Conservation (phyloP, 2,113 vertebrate species). For the Oxygymnocypris stewartii region DNA sequence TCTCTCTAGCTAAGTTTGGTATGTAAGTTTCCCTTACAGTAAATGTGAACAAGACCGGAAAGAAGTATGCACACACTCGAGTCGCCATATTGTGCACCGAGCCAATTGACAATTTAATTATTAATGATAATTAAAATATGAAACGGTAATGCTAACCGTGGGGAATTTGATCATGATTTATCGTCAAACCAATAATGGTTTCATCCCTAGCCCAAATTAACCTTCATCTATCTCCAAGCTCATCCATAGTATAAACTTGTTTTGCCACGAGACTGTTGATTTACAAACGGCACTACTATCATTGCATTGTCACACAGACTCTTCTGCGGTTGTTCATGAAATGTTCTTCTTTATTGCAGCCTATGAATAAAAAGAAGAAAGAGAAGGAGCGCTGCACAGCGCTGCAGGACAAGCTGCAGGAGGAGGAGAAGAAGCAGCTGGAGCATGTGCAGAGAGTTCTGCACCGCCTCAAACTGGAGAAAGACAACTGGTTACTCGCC, state of each 20-base stretch:
- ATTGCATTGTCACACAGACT: too few species aligned
- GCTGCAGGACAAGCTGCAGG: slow-evolving; percentile 94
- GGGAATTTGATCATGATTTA: too few species aligned
- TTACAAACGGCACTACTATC: background rate
- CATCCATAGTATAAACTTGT: background rate
- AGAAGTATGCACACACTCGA: too few species aligned
- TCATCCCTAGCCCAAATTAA: too few species aligned
- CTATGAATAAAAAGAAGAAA: slow-evolving; percentile 97
- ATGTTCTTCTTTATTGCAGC: slow-evolving; percentile 69
- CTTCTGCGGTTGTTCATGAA: background rate
- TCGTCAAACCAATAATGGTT: too few species aligned
- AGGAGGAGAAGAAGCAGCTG: slow-evolving; percentile 96
- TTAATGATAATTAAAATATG: too few species aligned
- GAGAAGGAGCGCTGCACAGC: slow-evolving; percentile 97
- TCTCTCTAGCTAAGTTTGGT: too few species aligned
- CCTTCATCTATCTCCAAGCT: background rate
- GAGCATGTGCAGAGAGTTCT: slow-evolving; percentile 95
- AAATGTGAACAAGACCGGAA: too few species aligned
- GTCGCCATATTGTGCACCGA: too few species aligned
- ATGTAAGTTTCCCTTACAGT: too few species aligned
- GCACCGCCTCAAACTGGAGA: slow-evolving; percentile 94
- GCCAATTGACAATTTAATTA: too few species aligned
- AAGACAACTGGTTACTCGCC: slow-evolving; percentile 98
- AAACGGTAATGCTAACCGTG: too few species aligned
- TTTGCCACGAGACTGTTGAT: background rate